Evolutionary conservation across 1,140 invertebrate species (phyloP).

Genomic region (Gryllus bimaculatus): DNA sequence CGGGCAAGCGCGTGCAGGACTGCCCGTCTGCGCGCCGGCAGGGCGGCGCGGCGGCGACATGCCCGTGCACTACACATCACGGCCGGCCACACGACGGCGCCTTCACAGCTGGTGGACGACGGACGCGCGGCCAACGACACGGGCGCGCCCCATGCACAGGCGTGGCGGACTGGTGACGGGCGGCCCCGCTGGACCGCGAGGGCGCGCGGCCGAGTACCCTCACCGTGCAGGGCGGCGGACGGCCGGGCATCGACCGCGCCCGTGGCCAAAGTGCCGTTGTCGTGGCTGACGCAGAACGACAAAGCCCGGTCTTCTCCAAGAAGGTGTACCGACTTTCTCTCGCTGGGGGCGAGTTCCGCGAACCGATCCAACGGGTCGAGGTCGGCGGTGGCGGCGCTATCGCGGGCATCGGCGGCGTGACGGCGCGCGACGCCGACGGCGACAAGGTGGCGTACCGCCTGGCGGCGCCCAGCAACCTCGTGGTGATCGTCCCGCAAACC

Average conservation of each 20-base stretch:
- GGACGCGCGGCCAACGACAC: slow-evolving; percentile 24
- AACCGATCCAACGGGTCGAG: slow-evolving; percentile 29
- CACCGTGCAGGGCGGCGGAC: slow-evolving; percentile 62
- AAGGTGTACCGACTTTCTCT: slow-evolving; percentile 73
- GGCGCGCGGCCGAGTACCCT: slow-evolving; percentile 54
- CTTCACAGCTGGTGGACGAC: slow-evolving; percentile 58
- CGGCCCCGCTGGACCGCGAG: slow-evolving; percentile 63
- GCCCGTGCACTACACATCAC: slow-evolving; percentile 69
- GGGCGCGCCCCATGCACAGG: slow-evolving; percentile 42
- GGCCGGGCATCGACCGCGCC: slow-evolving; percentile 56
- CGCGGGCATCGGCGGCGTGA: slow-evolving; percentile 66
- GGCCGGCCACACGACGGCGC: slow-evolving; percentile 55
- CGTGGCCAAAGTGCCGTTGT: slow-evolving; percentile 60
- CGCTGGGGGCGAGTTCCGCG: slow-evolving; percentile 37
- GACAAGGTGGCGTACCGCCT: slow-evolving; percentile 77
- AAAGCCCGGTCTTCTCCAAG: slow-evolving; percentile 75
- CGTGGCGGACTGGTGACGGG: slow-evolving; percentile 60
- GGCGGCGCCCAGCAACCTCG: slow-evolving; percentile 61
- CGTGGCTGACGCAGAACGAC: slow-evolving; percentile 79
- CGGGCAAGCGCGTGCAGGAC: slow-evolving; percentile 55
- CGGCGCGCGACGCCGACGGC: slow-evolving; percentile 74
- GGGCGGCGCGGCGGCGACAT: slow-evolving; percentile 32
- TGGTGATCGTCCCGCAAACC: slow-evolving; percentile 84
- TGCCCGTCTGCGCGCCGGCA: slow-evolving; percentile 53
- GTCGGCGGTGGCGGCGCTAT: slow-evolving; percentile 61